Evolutionary conservation across 2,797 vertebrate genomes (phyloP).

Genomic region (Sebastes vulpes): DNA sequence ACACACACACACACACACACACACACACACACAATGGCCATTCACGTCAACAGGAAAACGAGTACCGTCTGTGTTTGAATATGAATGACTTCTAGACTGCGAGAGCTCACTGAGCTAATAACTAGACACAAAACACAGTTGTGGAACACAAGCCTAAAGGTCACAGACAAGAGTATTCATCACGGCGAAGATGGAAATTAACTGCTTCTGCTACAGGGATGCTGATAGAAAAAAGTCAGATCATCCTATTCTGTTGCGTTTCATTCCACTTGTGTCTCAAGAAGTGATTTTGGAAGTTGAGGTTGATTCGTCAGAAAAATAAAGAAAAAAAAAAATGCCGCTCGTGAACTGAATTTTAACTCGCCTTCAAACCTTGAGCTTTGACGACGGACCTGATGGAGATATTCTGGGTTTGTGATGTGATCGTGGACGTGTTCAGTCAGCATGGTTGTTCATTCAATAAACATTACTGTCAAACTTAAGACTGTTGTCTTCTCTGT

Average conservation of each 20-base stretch:
- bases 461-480: slow-evolving; percentile 75
- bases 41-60: slow-evolving; percentile 26
- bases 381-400: neutral
- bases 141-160: slow-evolving; percentile 51
- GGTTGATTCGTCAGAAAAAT: slow-evolving; percentile 3
- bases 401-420: slow-evolving; percentile 65
- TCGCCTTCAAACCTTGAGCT: slow-evolving; percentile 5
- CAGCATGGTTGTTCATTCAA: slow-evolving; percentile 81
- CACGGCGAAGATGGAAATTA: slow-evolving; percentile 19
- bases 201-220: slow-evolving; percentile 12
- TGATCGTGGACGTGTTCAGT: slow-evolving; percentile 76
- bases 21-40: slow-evolving; percentile 10
- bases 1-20: neutral
- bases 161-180: slow-evolving; percentile 47
- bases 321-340: neutral
- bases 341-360: slow-evolving; percentile 40
- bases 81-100: slow-evolving; percentile 43
- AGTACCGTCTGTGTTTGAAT: slow-evolving; percentile 41
- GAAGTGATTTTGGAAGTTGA: slow-evolving; percentile 47
- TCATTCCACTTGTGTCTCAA: slow-evolving; percentile 49
- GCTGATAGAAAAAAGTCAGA: slow-evolving; percentile 22
- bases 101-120: slow-evolving; percentile 45
- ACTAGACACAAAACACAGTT: slow-evolving; percentile 49
- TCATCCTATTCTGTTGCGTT: slow-evolving; percentile 62
- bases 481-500: slow-evolving; percentile 22